Conservation (phyloP, 2,797 vertebrate species). For the Champsocephalus esox region DNA sequence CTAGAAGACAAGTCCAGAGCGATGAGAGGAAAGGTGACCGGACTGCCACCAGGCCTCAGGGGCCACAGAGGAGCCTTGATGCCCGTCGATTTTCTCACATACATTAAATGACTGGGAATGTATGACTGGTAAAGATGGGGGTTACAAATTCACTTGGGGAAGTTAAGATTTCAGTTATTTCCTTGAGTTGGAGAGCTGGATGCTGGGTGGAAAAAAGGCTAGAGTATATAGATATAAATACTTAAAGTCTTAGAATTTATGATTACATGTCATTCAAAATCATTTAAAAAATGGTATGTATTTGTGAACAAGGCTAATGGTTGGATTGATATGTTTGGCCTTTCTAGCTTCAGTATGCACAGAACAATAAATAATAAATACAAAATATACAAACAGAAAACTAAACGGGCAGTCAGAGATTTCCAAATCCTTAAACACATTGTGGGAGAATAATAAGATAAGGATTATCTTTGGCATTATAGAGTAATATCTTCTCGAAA, state of each 20-base stretch:
- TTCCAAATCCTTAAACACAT: slow-evolving; percentile 11
- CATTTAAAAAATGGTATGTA: not conserved
- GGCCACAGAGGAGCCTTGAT: slow-evolving; percentile 34
- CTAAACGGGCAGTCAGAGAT: slow-evolving; percentile 1
- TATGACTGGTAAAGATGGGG: slow-evolving; percentile 24
- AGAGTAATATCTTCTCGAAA: slow-evolving; percentile 28
- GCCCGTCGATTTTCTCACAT: slow-evolving; percentile 25
- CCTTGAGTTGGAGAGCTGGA: slow-evolving; percentile 9
- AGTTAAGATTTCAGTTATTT: slow-evolving; percentile 33
- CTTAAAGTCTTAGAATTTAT: slow-evolving; percentile 18
- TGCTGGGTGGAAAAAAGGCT: slow-evolving; percentile 1
- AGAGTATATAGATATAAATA: slow-evolving; percentile 25
- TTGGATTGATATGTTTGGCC: not conserved
- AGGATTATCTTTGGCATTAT: slow-evolving; percentile 32
- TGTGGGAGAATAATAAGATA: slow-evolving; percentile 16
- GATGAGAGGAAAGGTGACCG: slow-evolving; percentile 55
- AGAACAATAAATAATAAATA: not conserved
- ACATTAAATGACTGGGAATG: slow-evolving; percentile 29
- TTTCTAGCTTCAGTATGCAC: not conserved
- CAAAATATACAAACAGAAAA: not conserved
- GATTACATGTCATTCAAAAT: slow-evolving; percentile 11
- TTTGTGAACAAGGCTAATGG: not conserved
- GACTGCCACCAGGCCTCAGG: slow-evolving; percentile 29
- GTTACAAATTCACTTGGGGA: slow-evolving; percentile 27
- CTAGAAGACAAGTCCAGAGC: slow-evolving; percentile 48